Conservation (phyloP, 2,888 invertebrate species). For the Phlogophora meticulosa region DNA sequence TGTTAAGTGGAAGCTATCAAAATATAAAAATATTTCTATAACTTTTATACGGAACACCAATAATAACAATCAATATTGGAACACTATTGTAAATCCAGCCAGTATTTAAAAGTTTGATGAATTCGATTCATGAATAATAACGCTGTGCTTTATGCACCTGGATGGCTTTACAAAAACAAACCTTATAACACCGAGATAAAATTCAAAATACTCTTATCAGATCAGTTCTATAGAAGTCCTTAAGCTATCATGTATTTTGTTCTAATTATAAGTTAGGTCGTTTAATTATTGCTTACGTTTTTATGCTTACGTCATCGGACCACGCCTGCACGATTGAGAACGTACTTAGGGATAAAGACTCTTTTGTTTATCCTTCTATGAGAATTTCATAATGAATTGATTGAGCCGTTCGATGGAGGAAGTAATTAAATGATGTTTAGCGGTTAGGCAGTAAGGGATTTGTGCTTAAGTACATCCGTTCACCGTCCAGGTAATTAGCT, state of each 20-base stretch:
- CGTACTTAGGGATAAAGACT: conserved; percentile 76
- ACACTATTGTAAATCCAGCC: conserved; percentile 22
- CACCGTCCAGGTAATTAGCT: conserved; percentile 32
- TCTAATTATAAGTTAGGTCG: conserved; percentile 58
- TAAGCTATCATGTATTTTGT: conserved; percentile 54
- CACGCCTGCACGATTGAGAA: conserved; percentile 76
- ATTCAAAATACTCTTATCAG: conserved; percentile 13
- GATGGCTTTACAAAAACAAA: conserved; percentile 7
- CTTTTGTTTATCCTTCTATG: conserved; percentile 86
- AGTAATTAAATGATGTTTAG: conserved; percentile 82
- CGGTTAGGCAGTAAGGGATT: conserved; percentile 42
- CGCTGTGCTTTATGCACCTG: neutral
- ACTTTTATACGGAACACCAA: conserved; percentile 33
- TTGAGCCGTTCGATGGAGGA: conserved; percentile 82
- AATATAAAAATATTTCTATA: neutral
- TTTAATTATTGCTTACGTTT: conserved; percentile 83
- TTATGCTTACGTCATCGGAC: conserved; percentile 82
- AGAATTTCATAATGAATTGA: conserved; percentile 84
- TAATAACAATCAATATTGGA: conserved; percentile 8
- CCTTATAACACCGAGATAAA: neutral
- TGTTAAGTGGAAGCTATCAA: too few relatives aligned
- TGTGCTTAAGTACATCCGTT: conserved; percentile 47
- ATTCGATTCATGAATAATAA: conserved; percentile 52
- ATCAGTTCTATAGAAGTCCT: conserved; percentile 24
- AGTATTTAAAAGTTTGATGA: conserved; percentile 52